Evolutionary conservation across 2,888 invertebrate species (phyloP), one percentile per base, ranked within the genome.

Genomic region (Plutella xylostella): DNA sequence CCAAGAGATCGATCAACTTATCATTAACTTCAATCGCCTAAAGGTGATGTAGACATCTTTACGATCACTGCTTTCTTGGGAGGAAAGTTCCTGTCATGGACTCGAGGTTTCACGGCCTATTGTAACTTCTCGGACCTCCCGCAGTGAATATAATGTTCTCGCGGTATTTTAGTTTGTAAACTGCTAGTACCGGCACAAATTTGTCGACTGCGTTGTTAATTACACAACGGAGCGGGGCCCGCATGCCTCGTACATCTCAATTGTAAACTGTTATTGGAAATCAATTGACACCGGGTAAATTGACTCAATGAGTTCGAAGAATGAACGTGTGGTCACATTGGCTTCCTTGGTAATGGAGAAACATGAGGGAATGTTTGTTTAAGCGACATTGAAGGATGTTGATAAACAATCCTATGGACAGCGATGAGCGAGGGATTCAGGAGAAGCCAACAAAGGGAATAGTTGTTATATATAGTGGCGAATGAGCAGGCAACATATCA

Each of bases 221-320:
- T 71, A 72, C 72, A 76, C 79, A 78, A 74, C 68, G 61, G 64
- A 70, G 61, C 62, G 65, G 67, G 66, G 46, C 82, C 82, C 82
- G 82, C 79, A 82, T 82, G 63, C 63, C 50, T 67, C 68, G 63
- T 70, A 65, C 60, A 61, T 71, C 64, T 74, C 74, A 76, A 79
- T 80, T 79, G 77, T 71, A 67, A 71, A 73, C 71, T 65, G 67
- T 79, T 79, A 83, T 82, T 79, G 79, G 73, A 75, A 82, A 79
- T 75, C 82, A 79, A 82, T 83, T 80, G 79, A 72, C 72, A 69
- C 66, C 54, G 60, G 55, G 50, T 66, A 60, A 68, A 71, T 72
- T 68, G 64, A 62, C 63, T 68, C 61, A 60, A 71, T 57, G 54
- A 67, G 61, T 60, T 60, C 53, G 57, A 63, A 68, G 65, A 77